A percentile compares a stretch with the other conserved stretches of the same genome.
Evolutionary conservation across 1,140 invertebrate genomes (phyloP).

Genomic region (Helicoverpa armigera): DNA sequence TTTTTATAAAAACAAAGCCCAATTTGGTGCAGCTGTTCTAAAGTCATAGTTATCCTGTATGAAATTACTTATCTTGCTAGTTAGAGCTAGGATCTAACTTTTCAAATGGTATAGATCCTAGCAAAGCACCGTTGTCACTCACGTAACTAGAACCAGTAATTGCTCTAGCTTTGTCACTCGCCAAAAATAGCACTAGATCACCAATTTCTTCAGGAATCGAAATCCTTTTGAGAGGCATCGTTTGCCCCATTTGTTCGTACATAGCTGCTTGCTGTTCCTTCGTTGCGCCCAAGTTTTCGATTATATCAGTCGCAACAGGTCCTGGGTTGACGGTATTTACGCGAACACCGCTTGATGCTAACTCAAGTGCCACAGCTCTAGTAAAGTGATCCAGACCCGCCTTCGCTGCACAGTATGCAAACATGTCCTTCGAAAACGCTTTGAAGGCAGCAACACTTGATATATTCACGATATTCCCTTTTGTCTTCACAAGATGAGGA

Average conservation of each 20-base stretch:
- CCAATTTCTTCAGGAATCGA: conserved; percentile 48
- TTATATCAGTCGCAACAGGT: conserved; percentile 31
- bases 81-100: too few relatives aligned
- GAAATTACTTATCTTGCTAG: too few relatives aligned
- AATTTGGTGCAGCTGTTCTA: too few relatives aligned
- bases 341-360: conserved; percentile 22
- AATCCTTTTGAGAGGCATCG: not conserved
- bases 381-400: conserved; percentile 44
- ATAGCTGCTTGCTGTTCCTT: not conserved
- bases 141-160: conserved; percentile 46
- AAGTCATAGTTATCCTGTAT: too few relatives aligned
- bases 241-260: not conserved
- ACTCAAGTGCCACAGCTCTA: conserved; percentile 27
- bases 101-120: not conserved
- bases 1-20: too few relatives aligned
- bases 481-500: not conserved
- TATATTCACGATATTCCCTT: conserved; percentile 88
- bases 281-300: not conserved
- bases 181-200: conserved; percentile 47
- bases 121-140: conserved; percentile 46
- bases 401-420: conserved; percentile 26
- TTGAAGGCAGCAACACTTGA: conserved; percentile 89
- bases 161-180: conserved; percentile 50
- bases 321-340: conserved; percentile 42
- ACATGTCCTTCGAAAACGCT: conserved; percentile 14